These are phyloP conservation scores for Limanda limanda DNA, from an alignment of 2,113 vertebrate genomes.

Conservation along the genomic window DNA sequence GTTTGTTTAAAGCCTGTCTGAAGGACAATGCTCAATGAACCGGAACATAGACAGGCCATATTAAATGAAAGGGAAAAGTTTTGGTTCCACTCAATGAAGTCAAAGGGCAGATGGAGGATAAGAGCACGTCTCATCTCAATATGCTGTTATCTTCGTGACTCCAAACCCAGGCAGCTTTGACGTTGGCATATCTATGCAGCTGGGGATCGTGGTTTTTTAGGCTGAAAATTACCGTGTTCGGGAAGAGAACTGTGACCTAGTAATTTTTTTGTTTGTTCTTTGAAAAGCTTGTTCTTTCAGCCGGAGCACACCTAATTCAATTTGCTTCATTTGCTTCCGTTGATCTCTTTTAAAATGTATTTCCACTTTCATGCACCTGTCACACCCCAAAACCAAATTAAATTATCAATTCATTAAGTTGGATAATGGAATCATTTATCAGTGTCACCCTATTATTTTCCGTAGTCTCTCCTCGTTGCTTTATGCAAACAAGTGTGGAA, in stretches of 20 bases:
- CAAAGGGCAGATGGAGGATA: slow-evolving; percentile 74
- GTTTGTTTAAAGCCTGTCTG: slow-evolving; percentile 74
- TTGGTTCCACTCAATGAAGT: slow-evolving; percentile 76
- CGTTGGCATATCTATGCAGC: slow-evolving; percentile 11
- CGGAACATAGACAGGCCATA: slow-evolving; percentile 56
- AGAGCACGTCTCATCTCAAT: slow-evolving; percentile 49
- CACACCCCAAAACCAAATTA: slow-evolving; percentile 52
- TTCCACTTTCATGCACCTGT: slow-evolving; percentile 55
- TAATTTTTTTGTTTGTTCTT: slow-evolving; percentile 23
- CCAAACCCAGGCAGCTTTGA: slow-evolving; percentile 21
- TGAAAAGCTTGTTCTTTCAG: slow-evolving; percentile 28
- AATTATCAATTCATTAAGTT: slow-evolving; percentile 70
- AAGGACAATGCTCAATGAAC: slow-evolving; percentile 74
- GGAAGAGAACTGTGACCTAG: slow-evolving; percentile 31
- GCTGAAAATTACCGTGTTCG: slow-evolving; percentile 17
- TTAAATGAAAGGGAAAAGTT: slow-evolving; percentile 76
- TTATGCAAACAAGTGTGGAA: slow-evolving; percentile 34
- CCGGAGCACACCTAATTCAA: slow-evolving; percentile 45
- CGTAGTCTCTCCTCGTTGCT: slow-evolving; percentile 19
- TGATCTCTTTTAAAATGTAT: slow-evolving; percentile 27
- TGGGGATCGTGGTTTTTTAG: slow-evolving; percentile 18
- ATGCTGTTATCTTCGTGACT: slow-evolving; percentile 35
- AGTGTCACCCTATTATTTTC: slow-evolving; percentile 63
- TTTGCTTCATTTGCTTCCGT: slow-evolving; percentile 45
- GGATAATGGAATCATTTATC: slow-evolving; percentile 73